Base-by-base conservation (phyloP, 2,888 invertebrate species). In the Mechanitis messenoides region DNA sequence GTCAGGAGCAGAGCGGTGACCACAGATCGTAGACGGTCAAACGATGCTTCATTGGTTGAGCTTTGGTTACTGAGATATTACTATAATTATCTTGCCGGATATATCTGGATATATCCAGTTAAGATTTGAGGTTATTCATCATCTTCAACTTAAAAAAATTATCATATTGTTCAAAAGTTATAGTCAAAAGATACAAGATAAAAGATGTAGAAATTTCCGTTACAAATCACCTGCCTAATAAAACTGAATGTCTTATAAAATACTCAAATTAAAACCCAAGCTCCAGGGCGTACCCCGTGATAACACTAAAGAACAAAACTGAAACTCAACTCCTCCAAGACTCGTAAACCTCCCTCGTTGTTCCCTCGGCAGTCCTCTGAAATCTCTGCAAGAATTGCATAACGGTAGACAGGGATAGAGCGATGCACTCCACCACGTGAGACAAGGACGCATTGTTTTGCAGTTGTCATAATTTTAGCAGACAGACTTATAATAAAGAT, bases 381-480 rank as follows among this genome's bases (percentile, higher is more conserved):
- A 69, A 68, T 69, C 71, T 66, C 70, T 70, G 70, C 69, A 69
- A 66, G 65, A 64, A 61, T 69, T 66, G 67, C 69, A 68, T 68
- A 68, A 65, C 65, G 61, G 56, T 11, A 53, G 31, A 59, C 68
- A 71, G 59, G 45, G 68, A 59, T 71, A 68, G 56, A 33, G 64
- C 58, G 35, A 64, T 55, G 42, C 47, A 28, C 6, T 31, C 28
- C 53, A 54, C 45, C 59, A 33, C 5, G 70, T 55, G 55, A 38
- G 82, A 85, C 64, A 68, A 74, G 68, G 85, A 81, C 63, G 64
- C 53, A 62, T 83, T 81, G 83, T 86, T 84, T 85, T 90, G 90
- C 90, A 90, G 91, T 91, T 85, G 91, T 91, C 91, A 91, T 91
- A 91, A 91, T 90, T 91, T 91, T 84, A 84, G 87, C 84, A 84